Evolutionary conservation across 2,888 invertebrate genomes (phyloP).

Genomic region (Mesoligia furuncula): DNA sequence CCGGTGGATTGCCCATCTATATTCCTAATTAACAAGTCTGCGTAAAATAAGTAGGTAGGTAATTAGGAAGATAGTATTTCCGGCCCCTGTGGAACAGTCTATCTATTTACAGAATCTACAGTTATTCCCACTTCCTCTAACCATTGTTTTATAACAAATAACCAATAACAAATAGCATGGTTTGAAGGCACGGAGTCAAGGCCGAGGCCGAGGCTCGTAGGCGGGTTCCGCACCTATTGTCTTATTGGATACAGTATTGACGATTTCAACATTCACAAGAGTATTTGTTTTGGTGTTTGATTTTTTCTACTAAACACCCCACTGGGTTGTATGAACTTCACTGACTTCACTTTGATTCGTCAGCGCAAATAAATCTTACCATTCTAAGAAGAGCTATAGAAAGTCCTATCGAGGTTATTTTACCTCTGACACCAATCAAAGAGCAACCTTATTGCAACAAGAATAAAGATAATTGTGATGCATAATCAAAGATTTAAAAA

Average conservation of each 20-base stretch:
- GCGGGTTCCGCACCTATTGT: conserved; percentile 71
- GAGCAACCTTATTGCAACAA: neutral
- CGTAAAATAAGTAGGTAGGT: neutral
- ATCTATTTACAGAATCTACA: conserved; percentile 11
- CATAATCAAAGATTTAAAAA: neutral
- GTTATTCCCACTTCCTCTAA: conserved; percentile 41
- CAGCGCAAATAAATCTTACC: neutral
- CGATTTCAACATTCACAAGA: conserved; percentile 57
- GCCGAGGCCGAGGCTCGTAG: conserved; percentile 68
- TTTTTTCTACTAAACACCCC: neutral
- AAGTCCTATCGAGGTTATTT: neutral
- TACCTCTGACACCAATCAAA: neutral
- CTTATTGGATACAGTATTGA: conserved; percentile 68
- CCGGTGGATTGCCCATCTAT: no score
- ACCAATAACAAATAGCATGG: conserved; percentile 51
- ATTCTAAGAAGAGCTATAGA: neutral
- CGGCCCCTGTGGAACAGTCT: neutral
- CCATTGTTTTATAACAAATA: conserved; percentile 62
- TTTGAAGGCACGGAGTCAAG: conserved; percentile 71
- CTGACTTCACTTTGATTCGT: neutral
- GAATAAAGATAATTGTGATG: neutral
- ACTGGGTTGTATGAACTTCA: neutral
- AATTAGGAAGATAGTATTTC: neutral
- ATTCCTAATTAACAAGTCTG: no score
- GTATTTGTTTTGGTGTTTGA: conserved; percentile 21